These are phyloP conservation scores for Hoplias malabaricus DNA, from an alignment of 2,113 vertebrate species.

Conservation along the genomic window DNA sequence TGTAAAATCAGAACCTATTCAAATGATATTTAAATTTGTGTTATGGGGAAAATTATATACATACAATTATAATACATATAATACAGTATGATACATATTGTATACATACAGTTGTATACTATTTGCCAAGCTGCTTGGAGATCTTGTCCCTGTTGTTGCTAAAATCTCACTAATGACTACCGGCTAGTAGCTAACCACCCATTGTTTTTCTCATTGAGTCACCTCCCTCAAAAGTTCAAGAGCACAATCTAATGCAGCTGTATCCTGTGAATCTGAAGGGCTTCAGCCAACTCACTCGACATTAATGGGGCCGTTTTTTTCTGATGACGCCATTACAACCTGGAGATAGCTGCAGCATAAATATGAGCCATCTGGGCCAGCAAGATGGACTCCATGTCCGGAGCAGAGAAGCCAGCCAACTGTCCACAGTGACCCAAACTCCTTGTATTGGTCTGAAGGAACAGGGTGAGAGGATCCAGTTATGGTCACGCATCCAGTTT, in stretches of 20 bases:
- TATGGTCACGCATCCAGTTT: background rate
- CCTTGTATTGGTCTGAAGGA: background rate
- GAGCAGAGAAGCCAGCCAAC: constrained; percentile 36
- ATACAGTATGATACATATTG: no score
- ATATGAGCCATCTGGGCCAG: constrained; percentile 44
- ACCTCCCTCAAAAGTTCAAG: constrained; percentile 28
- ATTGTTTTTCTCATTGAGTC: constrained; percentile 31
- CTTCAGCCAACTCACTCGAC: constrained; percentile 24
- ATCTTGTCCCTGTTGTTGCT: background rate
- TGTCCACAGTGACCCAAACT: constrained; percentile 16
- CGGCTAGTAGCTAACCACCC: constrained; percentile 8
- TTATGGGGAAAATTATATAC: no score
- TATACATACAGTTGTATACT: no score
- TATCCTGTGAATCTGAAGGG: constrained; percentile 38
- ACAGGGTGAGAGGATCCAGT: background rate
- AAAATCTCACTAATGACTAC: background rate
- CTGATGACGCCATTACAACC: constrained; percentile 18
- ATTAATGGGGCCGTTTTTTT: background rate
- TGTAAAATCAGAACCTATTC: no score
- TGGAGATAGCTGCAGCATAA: constrained; percentile 31
- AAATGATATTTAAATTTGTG: no score
- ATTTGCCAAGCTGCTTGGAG: background rate
- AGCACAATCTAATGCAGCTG: constrained; percentile 45
- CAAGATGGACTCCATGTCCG: constrained; percentile 33
- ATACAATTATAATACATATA: no score